Evolutionary conservation across 2,888 invertebrate species (phyloP).

Genomic region (Habroteleia sp.): DNA sequence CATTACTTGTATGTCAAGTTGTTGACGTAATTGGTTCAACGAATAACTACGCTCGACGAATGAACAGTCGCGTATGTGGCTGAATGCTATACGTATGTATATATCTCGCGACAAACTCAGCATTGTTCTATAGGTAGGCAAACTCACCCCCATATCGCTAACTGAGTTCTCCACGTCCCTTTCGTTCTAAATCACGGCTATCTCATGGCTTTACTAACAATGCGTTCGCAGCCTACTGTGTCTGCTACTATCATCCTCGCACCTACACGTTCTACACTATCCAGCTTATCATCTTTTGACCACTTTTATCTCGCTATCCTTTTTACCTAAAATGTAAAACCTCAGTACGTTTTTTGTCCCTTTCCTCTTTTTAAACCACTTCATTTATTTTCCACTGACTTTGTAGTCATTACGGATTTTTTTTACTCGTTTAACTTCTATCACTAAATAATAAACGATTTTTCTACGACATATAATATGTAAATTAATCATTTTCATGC

Average conservation of each 20-base stretch:
- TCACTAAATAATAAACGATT: slow-evolving; percentile 9
- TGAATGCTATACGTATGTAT: slow-evolving; percentile 26
- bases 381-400: slow-evolving; percentile 37
- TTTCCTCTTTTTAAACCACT: slow-evolving; percentile 50
- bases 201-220: slow-evolving; percentile 76
- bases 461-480: slow-evolving; percentile 10
- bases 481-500: too few species aligned
- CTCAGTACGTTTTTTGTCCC: slow-evolving; percentile 29
- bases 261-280: slow-evolving; percentile 37
- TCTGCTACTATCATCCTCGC: slow-evolving; percentile 40
- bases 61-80: slow-evolving; percentile 49
- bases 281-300: slow-evolving; percentile 57
- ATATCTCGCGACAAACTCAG: slow-evolving; percentile 39
- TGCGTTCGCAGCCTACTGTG: slow-evolving; percentile 68
- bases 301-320: slow-evolving; percentile 51
- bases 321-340: slow-evolving; percentile 41
- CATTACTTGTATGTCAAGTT: slow-evolving; percentile 15
- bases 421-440: slow-evolving; percentile 9
- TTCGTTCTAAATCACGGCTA: slow-evolving; percentile 76
- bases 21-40: slow-evolving; percentile 45
- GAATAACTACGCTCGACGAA: slow-evolving; percentile 39
- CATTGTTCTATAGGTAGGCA: slow-evolving; percentile 56
- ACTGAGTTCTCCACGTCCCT: slow-evolving; percentile 63
- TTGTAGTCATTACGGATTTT: slow-evolving; percentile 16
- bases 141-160: slow-evolving; percentile 38